Percentiles rank a stretch among this genome's conserved stretches.
Evolutionary conservation across 2,888 invertebrate species (phyloP).

Genomic region (Branchipolynoe longqiensis): DNA sequence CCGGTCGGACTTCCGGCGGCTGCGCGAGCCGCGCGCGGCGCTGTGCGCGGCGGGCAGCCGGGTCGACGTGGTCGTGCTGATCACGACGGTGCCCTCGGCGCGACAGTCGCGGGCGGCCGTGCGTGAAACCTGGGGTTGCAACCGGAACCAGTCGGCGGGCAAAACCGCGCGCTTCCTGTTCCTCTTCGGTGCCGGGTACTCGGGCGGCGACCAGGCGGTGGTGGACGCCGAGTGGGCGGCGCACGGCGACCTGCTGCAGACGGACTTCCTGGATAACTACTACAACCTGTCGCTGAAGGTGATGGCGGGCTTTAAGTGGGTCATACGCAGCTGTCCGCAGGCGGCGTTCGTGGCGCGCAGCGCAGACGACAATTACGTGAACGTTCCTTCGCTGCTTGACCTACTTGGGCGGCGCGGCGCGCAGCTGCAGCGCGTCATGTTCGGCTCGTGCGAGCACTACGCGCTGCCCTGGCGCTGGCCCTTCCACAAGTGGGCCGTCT

Average conservation of each 20-base stretch:
- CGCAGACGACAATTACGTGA: constrained; percentile 30
- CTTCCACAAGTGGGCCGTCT: constrained; percentile 39
- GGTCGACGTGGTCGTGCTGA: constrained; percentile 1
- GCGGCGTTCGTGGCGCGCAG: neutral
- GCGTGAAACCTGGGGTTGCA: constrained; percentile 1
- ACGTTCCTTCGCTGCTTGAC: neutral
- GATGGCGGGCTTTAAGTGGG: constrained; percentile 39
- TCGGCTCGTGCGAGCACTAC: neutral
- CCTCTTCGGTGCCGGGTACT: constrained; percentile 10
- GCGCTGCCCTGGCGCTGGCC: constrained; percentile 34
- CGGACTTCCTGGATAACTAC: constrained; percentile 21
- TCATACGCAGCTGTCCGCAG: neutral
- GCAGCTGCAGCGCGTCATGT: neutral
- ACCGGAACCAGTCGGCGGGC: too few relatives aligned
- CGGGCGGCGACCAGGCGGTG: neutral
- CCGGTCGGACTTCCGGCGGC: neutral
- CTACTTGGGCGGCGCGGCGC: neutral
- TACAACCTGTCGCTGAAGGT: constrained; percentile 36
- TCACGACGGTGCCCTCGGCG: constrained; percentile 21
- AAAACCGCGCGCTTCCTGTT: constrained; percentile 12
- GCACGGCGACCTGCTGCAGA: constrained; percentile 6
- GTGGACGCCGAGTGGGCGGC: neutral
- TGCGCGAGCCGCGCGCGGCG: neutral
- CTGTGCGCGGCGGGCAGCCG: neutral
- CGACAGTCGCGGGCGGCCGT: neutral